Evolutionary conservation across 2,888 invertebrate species (phyloP).

Genomic region (Toxonevra muliebris): DNA sequence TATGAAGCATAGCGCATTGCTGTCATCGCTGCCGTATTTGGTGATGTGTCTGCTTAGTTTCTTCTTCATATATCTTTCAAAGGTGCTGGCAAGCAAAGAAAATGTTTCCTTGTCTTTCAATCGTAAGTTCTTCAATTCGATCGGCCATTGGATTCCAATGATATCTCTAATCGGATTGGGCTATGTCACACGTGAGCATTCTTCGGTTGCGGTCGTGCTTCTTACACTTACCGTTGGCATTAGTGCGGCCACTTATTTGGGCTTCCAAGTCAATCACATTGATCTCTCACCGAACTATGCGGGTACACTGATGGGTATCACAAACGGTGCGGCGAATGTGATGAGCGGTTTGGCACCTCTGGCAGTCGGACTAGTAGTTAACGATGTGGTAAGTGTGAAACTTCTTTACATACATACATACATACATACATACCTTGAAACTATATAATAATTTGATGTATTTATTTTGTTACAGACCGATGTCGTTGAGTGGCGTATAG

Average conservation of each 20-base stretch:
- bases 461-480: constrained; percentile 49
- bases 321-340: constrained; percentile 81
- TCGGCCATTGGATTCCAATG: constrained; percentile 77
- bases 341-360: constrained; percentile 83
- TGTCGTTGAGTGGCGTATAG: constrained; percentile 67
- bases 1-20: constrained; percentile 75
- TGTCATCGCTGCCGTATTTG: constrained; percentile 78
- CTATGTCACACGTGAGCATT: constrained; percentile 63
- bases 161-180: constrained; percentile 72
- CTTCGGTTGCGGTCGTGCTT: constrained; percentile 70
- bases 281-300: constrained; percentile 87
- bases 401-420: constrained; percentile 13
- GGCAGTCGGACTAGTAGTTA: constrained; percentile 74
- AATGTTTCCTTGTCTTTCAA: constrained; percentile 59
- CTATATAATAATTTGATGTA: not conserved
- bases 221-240: constrained; percentile 78
- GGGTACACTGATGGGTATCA: constrained; percentile 86
- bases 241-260: constrained; percentile 80
- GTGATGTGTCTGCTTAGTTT: constrained; percentile 78
- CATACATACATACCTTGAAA: not conserved
- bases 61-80: constrained; percentile 75
- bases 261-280: constrained; percentile 84
- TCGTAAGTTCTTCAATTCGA: constrained; percentile 69
- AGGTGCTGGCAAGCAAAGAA: constrained; percentile 62
- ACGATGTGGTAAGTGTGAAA: constrained; percentile 70